A percentile compares a stretch with the other conserved stretches of the same genome.
Conservation (phyloP, 2,797 vertebrate species). For the Myotis myotis region DNA sequence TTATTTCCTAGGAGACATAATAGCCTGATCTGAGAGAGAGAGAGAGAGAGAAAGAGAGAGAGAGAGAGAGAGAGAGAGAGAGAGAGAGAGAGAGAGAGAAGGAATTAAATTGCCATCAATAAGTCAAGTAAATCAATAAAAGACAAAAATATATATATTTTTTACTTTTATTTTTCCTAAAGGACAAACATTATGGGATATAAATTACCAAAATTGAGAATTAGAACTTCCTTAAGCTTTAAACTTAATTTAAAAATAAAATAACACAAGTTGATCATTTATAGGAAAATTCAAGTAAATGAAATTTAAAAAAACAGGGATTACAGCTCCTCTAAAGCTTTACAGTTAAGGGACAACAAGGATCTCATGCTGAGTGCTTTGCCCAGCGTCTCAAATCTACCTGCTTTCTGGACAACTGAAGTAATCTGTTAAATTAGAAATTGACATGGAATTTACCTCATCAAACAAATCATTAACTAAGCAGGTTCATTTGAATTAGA, state of each 20-base stretch:
- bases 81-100: not conserved
- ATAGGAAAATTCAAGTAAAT: not conserved
- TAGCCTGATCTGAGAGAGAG: not conserved
- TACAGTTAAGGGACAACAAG: not conserved
- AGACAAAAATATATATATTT: not conserved
- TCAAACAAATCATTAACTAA: not conserved
- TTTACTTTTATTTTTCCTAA: not conserved
- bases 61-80: too few species aligned
- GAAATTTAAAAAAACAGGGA: not conserved
- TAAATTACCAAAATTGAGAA: not conserved
- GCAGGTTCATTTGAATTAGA: not conserved
- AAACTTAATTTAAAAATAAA: not conserved
- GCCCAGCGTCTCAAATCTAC: not conserved
- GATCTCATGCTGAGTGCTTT: not conserved
- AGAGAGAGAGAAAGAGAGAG: too few species aligned
- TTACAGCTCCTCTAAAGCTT: not conserved
- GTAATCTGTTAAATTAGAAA: not conserved
- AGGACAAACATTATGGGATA: not conserved
- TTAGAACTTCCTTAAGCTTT: slow-evolving; percentile 20
- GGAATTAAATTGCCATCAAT: not conserved
- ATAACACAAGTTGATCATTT: not conserved
- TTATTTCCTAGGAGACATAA: not conserved
- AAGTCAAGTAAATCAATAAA: not conserved
- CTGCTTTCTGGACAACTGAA: not conserved
- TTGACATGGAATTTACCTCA: not conserved